Conservation (phyloP, 1,140 invertebrate species). For the Drosophila busckii region DNA sequence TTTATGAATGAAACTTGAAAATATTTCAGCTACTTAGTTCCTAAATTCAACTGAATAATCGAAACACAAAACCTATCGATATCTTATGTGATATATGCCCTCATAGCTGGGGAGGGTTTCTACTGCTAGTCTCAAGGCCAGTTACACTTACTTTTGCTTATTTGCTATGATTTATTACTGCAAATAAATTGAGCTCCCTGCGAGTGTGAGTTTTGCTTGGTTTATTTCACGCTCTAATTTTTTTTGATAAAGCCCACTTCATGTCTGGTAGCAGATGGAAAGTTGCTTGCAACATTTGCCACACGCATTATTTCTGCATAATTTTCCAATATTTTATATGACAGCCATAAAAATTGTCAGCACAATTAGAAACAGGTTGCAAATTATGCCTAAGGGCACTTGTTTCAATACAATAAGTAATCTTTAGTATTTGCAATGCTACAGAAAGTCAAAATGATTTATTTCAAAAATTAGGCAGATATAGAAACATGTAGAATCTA, state of each 20-base stretch:
- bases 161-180: conserved; percentile 58
- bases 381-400: conserved; percentile 42
- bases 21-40: conserved; percentile 5
- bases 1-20: conserved; percentile 56
- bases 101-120: too few relatives aligned
- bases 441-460: too few relatives aligned
- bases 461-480: too few relatives aligned
- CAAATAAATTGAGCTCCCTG: conserved; percentile 53
- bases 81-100: too few relatives aligned
- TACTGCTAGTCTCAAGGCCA: neutral
- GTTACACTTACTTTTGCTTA: conserved; percentile 13
- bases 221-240: conserved; percentile 75
- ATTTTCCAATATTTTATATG: conserved; percentile 58
- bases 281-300: conserved; percentile 8
- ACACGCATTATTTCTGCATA: conserved; percentile 64
- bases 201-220: conserved; percentile 11
- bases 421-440: conserved; percentile 5
- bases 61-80: too few relatives aligned
- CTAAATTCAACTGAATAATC: too few relatives aligned
- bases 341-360: conserved; percentile 64
- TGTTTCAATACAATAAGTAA: conserved; percentile 11
- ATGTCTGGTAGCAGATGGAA: conserved; percentile 56
- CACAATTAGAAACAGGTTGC: conserved; percentile 52
- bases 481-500: too few relatives aligned
- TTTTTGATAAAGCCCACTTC: conserved; percentile 50